Base-by-base conservation (phyloP, 2,113 vertebrate species). In the Thomomys bottae region DNA sequence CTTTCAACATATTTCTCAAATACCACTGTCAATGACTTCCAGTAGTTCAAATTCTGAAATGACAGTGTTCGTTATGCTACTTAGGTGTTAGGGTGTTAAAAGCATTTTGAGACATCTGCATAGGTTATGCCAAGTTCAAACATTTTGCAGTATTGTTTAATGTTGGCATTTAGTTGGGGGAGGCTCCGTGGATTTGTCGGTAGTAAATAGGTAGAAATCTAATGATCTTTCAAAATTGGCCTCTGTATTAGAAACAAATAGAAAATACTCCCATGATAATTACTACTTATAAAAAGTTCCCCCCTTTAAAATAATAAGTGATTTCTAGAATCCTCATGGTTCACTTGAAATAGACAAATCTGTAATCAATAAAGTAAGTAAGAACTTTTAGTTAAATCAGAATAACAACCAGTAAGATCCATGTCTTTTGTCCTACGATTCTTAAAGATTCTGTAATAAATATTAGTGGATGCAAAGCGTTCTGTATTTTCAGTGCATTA, bases 311-410 rank as follows among this genome's bases (percentile, higher is more conserved):
- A 73, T n/a, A n/a, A n/a, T n/a, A n/a, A 66, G 71, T 70, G 26
- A 63, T 30, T 89, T 94, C 57, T 83, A 76, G n/a, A 89, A 36
- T 87, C 92, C 86, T 77, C 82, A 84, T 5, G 24, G 86, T 85
- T 83, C 86, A 34, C 88, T 76, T 88, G 91, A 84, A 85, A 80
- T 57, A 83, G 66, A 67, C 38, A 92, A 72, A 66, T 73, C 84
- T 92, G 61, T 93, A 94, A 92, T 95, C 93, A 89, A 86, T 95
- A 84, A 89, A 87, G 36, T 79, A 59, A 86, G 83, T 88, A 91
- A n/a, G n/a, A n/a, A n/a, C n/a, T n/a, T n/a, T n/a, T n/a, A n/a
- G n/a, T n/a, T n/a, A n/a, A n/a, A n/a, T n/a, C n/a, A n/a, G n/a
- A n/a, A n/a, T n/a, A n/a, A n/a, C n/a, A n/a, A n/a, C n/a, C n/a